These are phyloP conservation scores for Spodoptera litura DNA, from an alignment of 1,140 invertebrate genomes.

Conservation along the genomic window DNA sequence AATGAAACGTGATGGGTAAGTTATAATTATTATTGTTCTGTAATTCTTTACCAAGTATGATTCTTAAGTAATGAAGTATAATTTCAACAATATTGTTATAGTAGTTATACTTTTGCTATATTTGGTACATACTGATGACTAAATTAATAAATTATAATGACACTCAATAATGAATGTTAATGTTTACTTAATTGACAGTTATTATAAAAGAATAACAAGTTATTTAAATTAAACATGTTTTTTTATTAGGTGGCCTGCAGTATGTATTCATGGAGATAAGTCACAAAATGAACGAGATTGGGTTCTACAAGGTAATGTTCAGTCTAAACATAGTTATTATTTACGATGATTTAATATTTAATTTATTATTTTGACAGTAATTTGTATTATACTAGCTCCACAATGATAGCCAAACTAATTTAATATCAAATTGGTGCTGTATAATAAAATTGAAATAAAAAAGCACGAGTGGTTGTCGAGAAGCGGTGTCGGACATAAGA, in stretches of 20 bases:
- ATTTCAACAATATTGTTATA: too few relatives aligned
- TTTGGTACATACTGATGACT: too few relatives aligned
- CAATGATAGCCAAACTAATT: slow-evolving; percentile 31
- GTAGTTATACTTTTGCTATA: too few relatives aligned
- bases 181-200: neutral
- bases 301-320: slow-evolving; percentile 90
- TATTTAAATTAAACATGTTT: neutral
- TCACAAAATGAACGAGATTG: slow-evolving; percentile 95
- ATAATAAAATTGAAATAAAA: slow-evolving; percentile 37
- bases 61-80: too few relatives aligned
- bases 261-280: slow-evolving; percentile 96
- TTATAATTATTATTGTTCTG: slow-evolving; percentile 16
- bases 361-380: slow-evolving; percentile 52
- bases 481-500: slow-evolving; percentile 79
- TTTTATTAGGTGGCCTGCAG: slow-evolving; percentile 89
- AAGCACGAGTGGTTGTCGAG: slow-evolving; percentile 58
- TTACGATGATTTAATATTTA: slow-evolving; percentile 45
- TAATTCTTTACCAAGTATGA: too few relatives aligned
- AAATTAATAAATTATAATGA: too few relatives aligned
- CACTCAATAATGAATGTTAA: too few relatives aligned
- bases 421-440: slow-evolving; percentile 30
- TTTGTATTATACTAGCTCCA: slow-evolving; percentile 34
- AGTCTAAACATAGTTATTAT: slow-evolving; percentile 2
- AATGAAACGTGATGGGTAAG: slow-evolving; percentile 93
- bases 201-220: neutral